Base-by-base conservation (phyloP, 1,140 invertebrate species). In the Drosophila equinoxialis region DNA sequence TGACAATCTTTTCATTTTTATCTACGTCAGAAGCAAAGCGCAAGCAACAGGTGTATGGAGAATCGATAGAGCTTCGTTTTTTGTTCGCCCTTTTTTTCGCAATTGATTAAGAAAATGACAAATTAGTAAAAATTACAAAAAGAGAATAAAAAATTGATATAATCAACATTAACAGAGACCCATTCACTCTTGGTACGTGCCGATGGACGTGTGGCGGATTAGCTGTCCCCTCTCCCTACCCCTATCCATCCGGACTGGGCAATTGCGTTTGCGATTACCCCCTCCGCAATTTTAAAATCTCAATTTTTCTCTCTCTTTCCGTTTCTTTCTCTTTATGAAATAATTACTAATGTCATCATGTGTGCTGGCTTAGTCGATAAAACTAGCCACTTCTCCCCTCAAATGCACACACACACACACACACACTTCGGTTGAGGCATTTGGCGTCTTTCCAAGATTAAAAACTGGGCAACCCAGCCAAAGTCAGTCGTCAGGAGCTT, bases 111-210 rank as follows among this genome's bases (percentile, higher is more conserved):
- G 20, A 20, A 51, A 51, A 51, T 10, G 8, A 20, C 23, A 51
- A 51, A 51, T 23, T 51, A 23, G 20, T 51, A 51, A 51, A 23
- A 11, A 51, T 51, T 51, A 20, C 17, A 51, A 23, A 51, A 23
- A 23, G 17, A 51, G 45, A 48, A 48, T 14, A 45, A 51, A 51
- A 23, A 51, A 0, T 8, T 8, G 45, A 51, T 51, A 51, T 51
- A 51, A 51, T 51, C 45, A 23, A 23, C 20, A n/a, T 20, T n/a
- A 35, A 8, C 30, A 58, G 33, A 8, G 33, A 35, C n/a, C 30
- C 33, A 58, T 58, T 58, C 55, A 35, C 45, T 51, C 13, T 39
- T 20, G 17, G 45, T 51, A 51, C 45, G 45, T 51, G 45, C 45
- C 45, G 17, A 23, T 14, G 14, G 14, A 51, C 45, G 45, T 51